phyloP scores from a whole-genome alignment of 2,888 invertebrate genomes.

The Bibio marci region DNA sequence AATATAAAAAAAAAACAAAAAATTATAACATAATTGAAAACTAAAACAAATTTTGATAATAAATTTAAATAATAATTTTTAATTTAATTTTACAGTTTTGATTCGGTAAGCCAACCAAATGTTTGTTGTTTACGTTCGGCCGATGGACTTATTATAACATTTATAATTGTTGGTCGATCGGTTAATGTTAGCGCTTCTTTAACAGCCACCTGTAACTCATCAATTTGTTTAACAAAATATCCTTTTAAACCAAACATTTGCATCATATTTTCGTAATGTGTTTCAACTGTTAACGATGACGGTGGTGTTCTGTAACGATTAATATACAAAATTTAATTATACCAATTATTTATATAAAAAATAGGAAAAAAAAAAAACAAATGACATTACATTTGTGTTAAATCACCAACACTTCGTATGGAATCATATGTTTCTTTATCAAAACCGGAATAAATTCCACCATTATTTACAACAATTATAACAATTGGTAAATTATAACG shows the following conservation, averaged over 20 bases:
- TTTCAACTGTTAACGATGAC: conserved; percentile 55
- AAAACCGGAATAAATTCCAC: conserved; percentile 83
- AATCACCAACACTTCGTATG: conserved; percentile 50
- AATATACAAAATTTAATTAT: conserved; percentile 5
- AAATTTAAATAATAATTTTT: too few relatives aligned
- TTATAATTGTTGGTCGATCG: conserved; percentile 72
- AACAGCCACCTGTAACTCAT: conserved; percentile 57
- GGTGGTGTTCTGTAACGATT: conserved; percentile 58
- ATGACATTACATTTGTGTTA: conserved; percentile 50
- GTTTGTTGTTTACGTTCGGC: conserved; percentile 83
- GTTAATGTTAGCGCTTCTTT: conserved; percentile 44
- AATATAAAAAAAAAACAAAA: too few relatives aligned
- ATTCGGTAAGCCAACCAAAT: conserved; percentile 84
- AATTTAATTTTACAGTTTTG: conserved; percentile 72
- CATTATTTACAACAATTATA: conserved; percentile 86
- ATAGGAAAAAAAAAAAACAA: conserved; percentile 2
- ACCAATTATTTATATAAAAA: conserved; percentile 4
- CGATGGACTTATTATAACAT: conserved; percentile 73
- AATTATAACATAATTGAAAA: too few relatives aligned
- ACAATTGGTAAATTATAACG: conserved; percentile 84
- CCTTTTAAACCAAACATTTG: conserved; percentile 71
- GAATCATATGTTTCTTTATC: conserved; percentile 55
- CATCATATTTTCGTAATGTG: conserved; percentile 82
- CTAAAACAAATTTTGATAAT: too few relatives aligned
- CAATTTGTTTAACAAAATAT: conserved; percentile 57